Evolutionary conservation across 2,888 invertebrate species (phyloP), one percentile per base, ranked within the genome.

Genomic region (Ceramica pisi): DNA sequence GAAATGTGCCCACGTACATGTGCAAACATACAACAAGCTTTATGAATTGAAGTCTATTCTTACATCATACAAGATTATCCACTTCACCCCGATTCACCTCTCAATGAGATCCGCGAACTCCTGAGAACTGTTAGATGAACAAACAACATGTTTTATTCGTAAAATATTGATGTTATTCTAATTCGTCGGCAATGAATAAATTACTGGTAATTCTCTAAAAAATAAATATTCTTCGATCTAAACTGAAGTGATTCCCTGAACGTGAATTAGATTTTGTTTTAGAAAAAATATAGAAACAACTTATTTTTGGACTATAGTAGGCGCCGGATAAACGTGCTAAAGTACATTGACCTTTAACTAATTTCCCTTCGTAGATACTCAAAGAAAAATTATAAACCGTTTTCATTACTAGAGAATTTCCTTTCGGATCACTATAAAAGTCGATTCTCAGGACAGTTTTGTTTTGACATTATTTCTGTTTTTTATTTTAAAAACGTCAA

Each of bases 151-250:
- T 75, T 68, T 61, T 48, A 63, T 67, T 44, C 41, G 16, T 53
- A 64, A 75, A 75, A 55, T 75, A 68, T 67, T 60, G 44, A 73
- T 64, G 80, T 80, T 66, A 74, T 77, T 80, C 56, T 44, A 68
- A 64, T 61, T 80, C 68, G 56, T 12, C 10, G 63, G 56, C 51
- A 64, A 68, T 53, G 21, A 61, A 75, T 75, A 68, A 41, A 78
- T 68, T 59, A 59, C 67, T 26, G 44, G 19, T 19, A 64, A 57
- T 65, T 65, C 21, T 64, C 3, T 41, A 51, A 61, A 67, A 61
- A 80, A 64, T 75, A 75, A 72, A 75, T 57, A 64, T 48, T 46
- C 19, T 68, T 61, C 50, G 16, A 56, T 67, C 4, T 46, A 46
- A 46, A 46, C 19, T 21, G 31, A 46, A 60, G 60, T 74, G 44